Evolutionary conservation across 2,113 vertebrate genomes (phyloP).

Genomic region (Gambusia holbrooki): DNA sequence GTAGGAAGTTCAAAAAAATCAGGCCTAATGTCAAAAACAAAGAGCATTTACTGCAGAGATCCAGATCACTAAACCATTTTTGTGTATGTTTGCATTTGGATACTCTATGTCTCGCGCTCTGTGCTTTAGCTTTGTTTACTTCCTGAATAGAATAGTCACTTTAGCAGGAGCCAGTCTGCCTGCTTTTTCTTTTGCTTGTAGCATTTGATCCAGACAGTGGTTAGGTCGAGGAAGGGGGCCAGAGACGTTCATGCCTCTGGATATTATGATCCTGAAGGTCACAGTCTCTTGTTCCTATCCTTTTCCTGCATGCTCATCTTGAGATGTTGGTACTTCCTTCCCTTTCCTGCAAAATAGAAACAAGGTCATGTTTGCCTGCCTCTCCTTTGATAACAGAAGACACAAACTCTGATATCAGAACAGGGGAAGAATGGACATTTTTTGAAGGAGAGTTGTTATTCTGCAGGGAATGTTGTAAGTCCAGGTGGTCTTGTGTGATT

Average conservation of each 20-base stretch:
- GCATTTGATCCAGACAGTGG: constrained; percentile 24
- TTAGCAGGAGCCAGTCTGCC: not conserved
- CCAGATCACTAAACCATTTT: constrained; percentile 17
- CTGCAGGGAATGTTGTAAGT: not conserved
- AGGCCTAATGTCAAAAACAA: constrained; percentile 53
- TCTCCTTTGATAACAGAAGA: constrained; percentile 21
- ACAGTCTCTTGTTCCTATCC: constrained; percentile 49
- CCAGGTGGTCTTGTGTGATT: not conserved
- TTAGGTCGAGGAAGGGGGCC: not conserved
- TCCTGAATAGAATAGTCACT: constrained; percentile 8
- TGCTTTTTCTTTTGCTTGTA: constrained; percentile 9
- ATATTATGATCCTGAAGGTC: constrained; percentile 60
- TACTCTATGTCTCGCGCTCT: constrained; percentile 14
- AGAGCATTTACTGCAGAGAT: constrained; percentile 23
- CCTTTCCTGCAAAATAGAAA: constrained; percentile 34
- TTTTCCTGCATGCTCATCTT: constrained; percentile 65
- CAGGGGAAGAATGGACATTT: not conserved
- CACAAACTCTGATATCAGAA: not conserved
- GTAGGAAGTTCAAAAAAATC: constrained; percentile 37
- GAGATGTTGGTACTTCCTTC: constrained; percentile 28
- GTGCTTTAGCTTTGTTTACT: constrained; percentile 41
- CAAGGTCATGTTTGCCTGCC: constrained; percentile 28
- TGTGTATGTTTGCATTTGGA: constrained; percentile 29
- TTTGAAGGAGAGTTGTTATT: not conserved
- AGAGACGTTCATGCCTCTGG: constrained; percentile 7